Evolutionary conservation across 2,113 vertebrate species (phyloP).

Genomic region (Callithrix jacchus): DNA sequence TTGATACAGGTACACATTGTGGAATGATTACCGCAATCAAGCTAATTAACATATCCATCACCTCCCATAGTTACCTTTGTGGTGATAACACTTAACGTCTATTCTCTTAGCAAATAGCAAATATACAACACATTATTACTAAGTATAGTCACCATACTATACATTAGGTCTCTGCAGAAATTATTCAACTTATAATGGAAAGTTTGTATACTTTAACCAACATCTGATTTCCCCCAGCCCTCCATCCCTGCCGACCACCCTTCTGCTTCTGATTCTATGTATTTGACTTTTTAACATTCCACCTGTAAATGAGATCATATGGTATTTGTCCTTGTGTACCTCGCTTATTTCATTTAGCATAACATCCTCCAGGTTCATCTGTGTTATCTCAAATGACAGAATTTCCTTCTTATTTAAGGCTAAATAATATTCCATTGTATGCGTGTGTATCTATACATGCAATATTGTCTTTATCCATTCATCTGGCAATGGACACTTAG

Average conservation of each 20-base stretch:
- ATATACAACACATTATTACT: not conserved
- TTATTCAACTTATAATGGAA: not conserved
- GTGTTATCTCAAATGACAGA: not conserved
- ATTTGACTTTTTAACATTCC: not conserved
- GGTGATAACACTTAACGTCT: not conserved
- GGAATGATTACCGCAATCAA: not conserved
- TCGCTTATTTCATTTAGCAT: not conserved
- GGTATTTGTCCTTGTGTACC: not conserved
- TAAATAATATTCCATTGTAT: not conserved
- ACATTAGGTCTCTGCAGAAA: not conserved
- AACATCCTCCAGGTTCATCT: not conserved
- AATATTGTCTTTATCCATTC: not conserved
- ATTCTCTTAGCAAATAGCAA: not conserved
- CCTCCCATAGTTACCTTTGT: not conserved
- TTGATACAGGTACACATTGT: not conserved
- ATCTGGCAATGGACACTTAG: not conserved
- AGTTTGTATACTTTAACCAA: not conserved
- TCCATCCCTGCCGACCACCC: no score
- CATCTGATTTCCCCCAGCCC: not conserved
- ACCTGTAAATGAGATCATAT: not conserved
- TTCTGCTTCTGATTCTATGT: not conserved
- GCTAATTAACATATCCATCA: not conserved
- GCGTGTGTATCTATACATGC: not conserved
- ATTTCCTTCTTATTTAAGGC: not conserved
- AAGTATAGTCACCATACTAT: not conserved